Evolutionary conservation across 92 coral and sea anemone genomes (phyloP).

Genomic region (Muricea muricata): DNA sequence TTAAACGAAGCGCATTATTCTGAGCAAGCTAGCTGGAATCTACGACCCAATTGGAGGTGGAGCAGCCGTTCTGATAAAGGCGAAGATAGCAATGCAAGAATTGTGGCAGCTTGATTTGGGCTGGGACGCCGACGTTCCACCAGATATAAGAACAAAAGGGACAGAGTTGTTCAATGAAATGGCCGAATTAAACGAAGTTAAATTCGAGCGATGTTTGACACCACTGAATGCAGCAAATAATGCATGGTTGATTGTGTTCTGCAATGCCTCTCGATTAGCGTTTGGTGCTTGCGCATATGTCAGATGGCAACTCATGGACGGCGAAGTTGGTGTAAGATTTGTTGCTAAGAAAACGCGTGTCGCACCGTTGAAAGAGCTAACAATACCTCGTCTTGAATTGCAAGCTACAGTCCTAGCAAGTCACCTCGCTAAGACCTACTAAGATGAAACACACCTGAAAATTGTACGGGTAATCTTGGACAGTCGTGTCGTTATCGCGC

Average conservation of each 20-base stretch:
- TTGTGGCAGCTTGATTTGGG: slow-evolving; percentile 47
- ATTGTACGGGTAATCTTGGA: slow-evolving; percentile 1
- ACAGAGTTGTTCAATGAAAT: slow-evolving; percentile 49
- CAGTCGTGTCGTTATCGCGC: slow-evolving; percentile 12
- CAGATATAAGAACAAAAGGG: slow-evolving; percentile 32
- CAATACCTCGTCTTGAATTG: background rate
- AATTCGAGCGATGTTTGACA: slow-evolving; percentile 36
- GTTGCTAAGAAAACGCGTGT: slow-evolving; percentile 67
- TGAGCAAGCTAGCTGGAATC: slow-evolving; percentile 9
- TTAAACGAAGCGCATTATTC: slow-evolving; percentile 39
- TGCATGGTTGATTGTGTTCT: slow-evolving; percentile 38
- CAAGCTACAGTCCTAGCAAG: background rate
- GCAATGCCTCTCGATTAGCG: slow-evolving; percentile 46
- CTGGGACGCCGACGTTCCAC: slow-evolving; percentile 59
- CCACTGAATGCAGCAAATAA: background rate
- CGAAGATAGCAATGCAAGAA: slow-evolving; percentile 54
- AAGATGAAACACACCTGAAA: background rate
- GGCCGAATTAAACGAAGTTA: slow-evolving; percentile 32
- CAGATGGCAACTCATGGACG: slow-evolving; percentile 30
- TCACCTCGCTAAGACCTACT: background rate
- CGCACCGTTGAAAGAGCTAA: slow-evolving; percentile 42
- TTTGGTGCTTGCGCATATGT: slow-evolving; percentile 63
- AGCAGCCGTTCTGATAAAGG: background rate
- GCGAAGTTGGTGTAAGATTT: slow-evolving; percentile 35
- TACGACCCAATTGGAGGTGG: slow-evolving; percentile 6